Evolutionary conservation across 2,113 vertebrate species (phyloP), one percentile per base, ranked within the genome.

Genomic region (Phalacrocorax brasilianus): DNA sequence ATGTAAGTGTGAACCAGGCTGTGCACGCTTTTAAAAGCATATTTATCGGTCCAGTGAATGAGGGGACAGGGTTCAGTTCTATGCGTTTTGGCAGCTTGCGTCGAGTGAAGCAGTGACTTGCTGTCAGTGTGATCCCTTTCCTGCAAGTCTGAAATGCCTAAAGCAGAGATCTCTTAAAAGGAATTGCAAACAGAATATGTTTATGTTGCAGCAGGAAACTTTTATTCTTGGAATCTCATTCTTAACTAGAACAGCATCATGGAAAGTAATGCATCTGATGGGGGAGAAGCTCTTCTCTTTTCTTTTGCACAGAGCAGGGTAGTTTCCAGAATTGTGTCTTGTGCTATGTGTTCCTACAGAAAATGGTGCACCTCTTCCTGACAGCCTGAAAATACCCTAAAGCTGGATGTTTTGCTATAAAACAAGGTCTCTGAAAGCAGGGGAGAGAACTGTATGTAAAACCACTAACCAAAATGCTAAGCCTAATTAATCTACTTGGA

Each of bases 1-100:
- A 91, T 96, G 95, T 96, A 96, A 94, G 97, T 91, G 92, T 94
- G 95, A 96, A 96, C 52, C 92, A 93, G 92, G 61, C 85, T 72
- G 83, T 92, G 93, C 88, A 94, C 76, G 88, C 83, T 91, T 93
- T 93, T 96, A 94, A 89, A 95, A 91, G 85, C n/a, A 11, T 72
- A 89, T 93, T 91, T 79, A 84, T 89, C 49, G 30, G 85, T 61
- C 85, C 76, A 49, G 61, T 92, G 93, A 93, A 92, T 14, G 65
- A 92, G 83, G 93, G 75, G 83, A 91, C 76, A 91, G 68, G 70
- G 88, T 91, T 96, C 92, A 92, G 68, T 53, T 91, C 83, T 72
- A 26, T 2, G 7, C 3, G 2, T 91, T 95, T 89, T 95, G 92
- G 90, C 96, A 96, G 76, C 44, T 53, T 78, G 68, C 4, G 4